Base-by-base conservation (phyloP, 2,888 invertebrate genomes). In the Hipparchia sbordonii region DNA sequence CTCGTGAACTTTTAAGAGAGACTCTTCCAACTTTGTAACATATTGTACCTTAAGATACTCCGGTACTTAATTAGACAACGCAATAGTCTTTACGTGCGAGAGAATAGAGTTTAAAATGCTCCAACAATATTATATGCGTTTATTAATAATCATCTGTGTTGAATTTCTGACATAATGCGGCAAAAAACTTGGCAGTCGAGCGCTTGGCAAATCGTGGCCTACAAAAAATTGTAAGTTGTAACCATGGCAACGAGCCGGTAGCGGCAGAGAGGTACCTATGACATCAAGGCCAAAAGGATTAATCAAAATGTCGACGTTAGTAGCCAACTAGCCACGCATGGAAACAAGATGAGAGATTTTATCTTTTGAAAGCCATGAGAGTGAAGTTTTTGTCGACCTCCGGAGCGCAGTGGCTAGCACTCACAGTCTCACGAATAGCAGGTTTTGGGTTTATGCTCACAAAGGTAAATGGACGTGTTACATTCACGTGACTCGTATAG, bases 131-230 rank as follows among this genome's bases (percentile, higher is more conserved):
- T 23, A 52, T 33, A 48, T 68, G 66, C 46, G 65, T 71, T 60
- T 74, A 74, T 69, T 71, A 74, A 70, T 71, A 72, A 76, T 74
- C 62, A 66, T 63, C 57, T 46, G 56, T 61, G 68, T 69, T 69
- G 51, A 65, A 62, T 67, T 68, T 81, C 83, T 85, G 86, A 86
- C 85, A 85, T 85, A 85, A 86, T 81, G 82, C 79, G 51, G 75
- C 84, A 86, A 86, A 86, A 86, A 86, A 82, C 78, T 76, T 77
- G 77, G 74, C 80, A 77, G 82, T 81, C 82, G 82, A 81, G 82
- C 82, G 82, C 80, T 82, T 78, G 79, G 78, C 79, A 77, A 82
- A 80, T 83, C 81, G 79, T 74, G 76, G 78, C 72, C 59, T 68
- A 79, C 70, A 70, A 70, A 77, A 39, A 76, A 72, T 54, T 46